Percentiles rank a stretch among this genome's conserved stretches.
Conservation (phyloP, 64 coral and sea anemone genomes). For the Astreopora myriophthalma region DNA sequence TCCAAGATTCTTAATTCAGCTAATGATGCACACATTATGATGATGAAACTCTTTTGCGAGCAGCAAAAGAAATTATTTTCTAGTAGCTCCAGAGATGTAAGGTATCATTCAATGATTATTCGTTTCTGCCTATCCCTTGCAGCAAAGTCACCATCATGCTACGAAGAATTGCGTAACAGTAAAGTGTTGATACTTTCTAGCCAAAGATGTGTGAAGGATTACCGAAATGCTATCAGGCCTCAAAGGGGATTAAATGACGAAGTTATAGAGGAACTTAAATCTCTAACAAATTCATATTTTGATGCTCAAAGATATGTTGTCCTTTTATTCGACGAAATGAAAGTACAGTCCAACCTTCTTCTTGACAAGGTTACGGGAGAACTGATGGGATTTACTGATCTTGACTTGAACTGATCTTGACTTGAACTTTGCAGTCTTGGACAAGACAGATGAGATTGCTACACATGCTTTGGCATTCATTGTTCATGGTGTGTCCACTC, state of each 20-base stretch:
- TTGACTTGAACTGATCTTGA: neutral
- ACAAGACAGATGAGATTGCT: conserved; percentile 15
- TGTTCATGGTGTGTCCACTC: neutral
- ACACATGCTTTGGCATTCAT: conserved; percentile 5
- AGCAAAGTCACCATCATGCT: conserved; percentile 48
- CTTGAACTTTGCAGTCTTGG: conserved; percentile 6
- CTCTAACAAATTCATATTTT: conserved; percentile 21
- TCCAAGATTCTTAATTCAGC: conserved; percentile 8
- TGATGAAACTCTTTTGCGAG: no score
- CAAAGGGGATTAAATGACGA: conserved; percentile 8
- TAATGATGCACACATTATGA: neutral
- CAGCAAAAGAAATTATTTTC: no score
- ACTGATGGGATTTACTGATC: neutral
- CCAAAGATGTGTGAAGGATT: conserved; percentile 41
- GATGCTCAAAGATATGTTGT: conserved; percentile 37
- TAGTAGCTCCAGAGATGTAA: conserved; percentile 4
- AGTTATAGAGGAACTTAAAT: conserved; percentile 39
- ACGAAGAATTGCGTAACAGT: conserved; percentile 39
- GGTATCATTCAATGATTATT: conserved; percentile 39
- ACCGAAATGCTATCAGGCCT: conserved; percentile 31
- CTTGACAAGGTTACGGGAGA: neutral
- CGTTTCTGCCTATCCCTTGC: conserved; percentile 32
- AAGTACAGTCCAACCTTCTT: conserved; percentile 34
- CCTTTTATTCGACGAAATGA: conserved; percentile 26
- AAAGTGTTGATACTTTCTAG: conserved; percentile 12